Evolutionary conservation across 2,888 invertebrate genomes (phyloP), one percentile per base, ranked within the genome.

Genomic region (Siphonodentalium dalli): DNA sequence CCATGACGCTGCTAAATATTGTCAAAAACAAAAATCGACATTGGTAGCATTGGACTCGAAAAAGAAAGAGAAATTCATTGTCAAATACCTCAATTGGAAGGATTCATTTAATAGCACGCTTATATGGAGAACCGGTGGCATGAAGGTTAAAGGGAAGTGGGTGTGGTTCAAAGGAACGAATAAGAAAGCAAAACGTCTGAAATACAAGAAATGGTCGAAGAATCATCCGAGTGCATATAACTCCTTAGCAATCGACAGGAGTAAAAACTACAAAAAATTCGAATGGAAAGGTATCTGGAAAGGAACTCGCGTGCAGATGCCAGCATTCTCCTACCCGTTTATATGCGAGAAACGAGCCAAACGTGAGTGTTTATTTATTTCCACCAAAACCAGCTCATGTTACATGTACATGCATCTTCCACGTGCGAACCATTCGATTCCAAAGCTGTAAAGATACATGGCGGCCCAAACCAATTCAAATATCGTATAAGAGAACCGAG

Each of bases 61-160:
- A 69, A 73, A 74, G 23, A 86, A 86, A 68, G 86, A 84, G 66
- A 80, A 84, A 65, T 85, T 85, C 61, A 61, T 87, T n/a, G 85
- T 85, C 23, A 84, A 85, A 57, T 81, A 61, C 31, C 42, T 69
- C 13, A 56, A 50, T 24, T 58, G 51, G 9, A 63, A 65, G 18
- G n/a, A n/a, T n/a, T n/a, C n/a, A n/a, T 68, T 51, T 37, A 58
- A 64, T 6, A 57, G 63, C 8, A 58, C 65, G 1, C 26, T 39
- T 50, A 61, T 33, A 18, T 75, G 74, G 74, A 48, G 75, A 11
- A 65, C 70, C 1, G 77, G 70, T 9, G 75, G 69, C 1, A 53
- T 56, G 29, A 34, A 51, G 15, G 34, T 63, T n/a, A 68, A 66
- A 34, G 63, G 54, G 4, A 64, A 61, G 1, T 68, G 68, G 47